Evolutionary conservation across 2,113 vertebrate genomes (phyloP).

Genomic region (Rhinopomastus cyanomelas): DNA sequence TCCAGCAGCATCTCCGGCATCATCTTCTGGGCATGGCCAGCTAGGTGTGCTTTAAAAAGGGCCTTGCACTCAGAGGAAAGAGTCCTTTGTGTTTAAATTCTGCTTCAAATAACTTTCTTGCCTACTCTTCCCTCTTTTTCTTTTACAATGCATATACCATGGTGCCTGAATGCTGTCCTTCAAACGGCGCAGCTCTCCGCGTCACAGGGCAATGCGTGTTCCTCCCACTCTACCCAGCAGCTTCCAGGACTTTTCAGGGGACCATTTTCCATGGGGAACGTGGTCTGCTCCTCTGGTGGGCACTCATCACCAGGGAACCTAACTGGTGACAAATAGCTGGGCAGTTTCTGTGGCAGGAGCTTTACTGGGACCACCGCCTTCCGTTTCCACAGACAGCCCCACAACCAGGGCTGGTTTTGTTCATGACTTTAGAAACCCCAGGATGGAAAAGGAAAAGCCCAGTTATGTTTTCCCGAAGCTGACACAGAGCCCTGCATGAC

Average conservation of each 20-base stretch:
- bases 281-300: neutral
- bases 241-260: neutral
- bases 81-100: neutral
- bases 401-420: neutral
- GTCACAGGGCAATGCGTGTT: neutral
- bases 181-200: neutral
- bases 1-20: neutral
- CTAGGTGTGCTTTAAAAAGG: neutral
- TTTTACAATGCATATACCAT: neutral
- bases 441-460: accelerated
- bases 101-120: neutral
- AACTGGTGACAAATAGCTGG: neutral
- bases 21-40: neutral
- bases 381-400: constrained; percentile 8
- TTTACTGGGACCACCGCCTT: neutral
- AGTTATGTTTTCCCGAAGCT: constrained; percentile 15
- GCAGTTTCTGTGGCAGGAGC: neutral
- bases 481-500: neutral
- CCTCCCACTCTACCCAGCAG: neutral
- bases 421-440: neutral
- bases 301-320: neutral
- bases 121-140: neutral
- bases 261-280: neutral
- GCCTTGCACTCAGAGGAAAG: neutral
- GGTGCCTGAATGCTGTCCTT: neutral